phyloP scores from a whole-genome alignment of 2,113 vertebrate species.

The Cinclus cinclus region DNA sequence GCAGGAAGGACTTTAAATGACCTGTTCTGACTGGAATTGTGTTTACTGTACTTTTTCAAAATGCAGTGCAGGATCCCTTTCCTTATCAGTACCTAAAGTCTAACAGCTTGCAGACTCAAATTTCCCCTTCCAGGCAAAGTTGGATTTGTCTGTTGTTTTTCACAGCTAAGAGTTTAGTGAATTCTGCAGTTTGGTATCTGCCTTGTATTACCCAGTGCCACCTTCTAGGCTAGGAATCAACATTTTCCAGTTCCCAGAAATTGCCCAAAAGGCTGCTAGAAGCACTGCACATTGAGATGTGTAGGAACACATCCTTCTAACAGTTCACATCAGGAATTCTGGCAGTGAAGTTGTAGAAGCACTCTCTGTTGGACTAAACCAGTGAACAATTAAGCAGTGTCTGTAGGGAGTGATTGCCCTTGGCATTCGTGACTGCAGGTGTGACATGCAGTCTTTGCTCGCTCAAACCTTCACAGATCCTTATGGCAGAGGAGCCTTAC shows the following conservation, averaged over 20 bases:
- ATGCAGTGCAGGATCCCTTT: conserved; percentile 74
- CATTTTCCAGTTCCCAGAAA: conserved; percentile 76
- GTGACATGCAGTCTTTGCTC: neutral
- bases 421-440: conserved; percentile 10
- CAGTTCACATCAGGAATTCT: conserved; percentile 31
- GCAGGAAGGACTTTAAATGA: conserved; percentile 80
- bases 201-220: conserved; percentile 79
- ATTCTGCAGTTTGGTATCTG: conserved; percentile 84
- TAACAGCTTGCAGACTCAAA: conserved; percentile 89
- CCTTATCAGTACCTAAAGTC: conserved; percentile 88
- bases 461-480: neutral
- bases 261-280: conserved; percentile 78
- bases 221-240: conserved; percentile 75
- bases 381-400: conserved; percentile 56
- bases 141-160: conserved; percentile 83
- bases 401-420: conserved; percentile 38
- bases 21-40: conserved; percentile 83
- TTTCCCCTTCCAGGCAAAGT: conserved; percentile 89
- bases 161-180: conserved; percentile 81
- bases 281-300: conserved; percentile 57
- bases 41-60: conserved; percentile 86
- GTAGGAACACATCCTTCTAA: conserved; percentile 20
- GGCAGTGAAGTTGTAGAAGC: conserved; percentile 39
- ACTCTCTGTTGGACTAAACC: conserved; percentile 45
- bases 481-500: neutral